Conservation (phyloP, 2,888 invertebrate genomes). For the Cataglyphis altisquamis region DNA sequence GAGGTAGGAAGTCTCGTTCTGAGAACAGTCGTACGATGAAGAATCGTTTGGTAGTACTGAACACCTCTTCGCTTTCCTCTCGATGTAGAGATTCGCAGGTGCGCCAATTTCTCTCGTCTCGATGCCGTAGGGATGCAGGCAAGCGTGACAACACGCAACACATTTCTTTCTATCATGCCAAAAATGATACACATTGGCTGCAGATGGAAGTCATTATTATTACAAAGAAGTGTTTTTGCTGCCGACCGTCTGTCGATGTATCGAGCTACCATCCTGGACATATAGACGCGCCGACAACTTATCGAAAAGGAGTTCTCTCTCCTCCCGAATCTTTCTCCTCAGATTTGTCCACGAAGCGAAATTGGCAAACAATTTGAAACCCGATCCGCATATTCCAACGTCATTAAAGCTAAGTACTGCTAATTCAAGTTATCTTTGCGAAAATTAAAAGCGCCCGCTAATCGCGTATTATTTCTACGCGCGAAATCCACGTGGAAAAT, state of each 20-base stretch:
- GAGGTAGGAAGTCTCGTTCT: conserved; percentile 45
- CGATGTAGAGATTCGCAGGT: conserved; percentile 42
- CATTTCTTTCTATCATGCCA: conserved; percentile 54
- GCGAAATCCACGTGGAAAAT: neutral
- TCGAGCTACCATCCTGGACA: conserved; percentile 10
- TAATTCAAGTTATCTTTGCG: conserved; percentile 17
- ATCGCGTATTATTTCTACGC: conserved; percentile 15
- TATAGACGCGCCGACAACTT: conserved; percentile 38
- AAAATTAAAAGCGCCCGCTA: conserved; percentile 36
- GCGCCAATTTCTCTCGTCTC: conserved; percentile 42
- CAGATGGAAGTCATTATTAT: conserved; percentile 53
- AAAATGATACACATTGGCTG: conserved; percentile 45
- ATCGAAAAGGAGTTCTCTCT: conserved; percentile 25
- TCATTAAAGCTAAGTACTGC: conserved; percentile 27
- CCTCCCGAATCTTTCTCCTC: neutral
- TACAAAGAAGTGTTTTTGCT: conserved; percentile 53
- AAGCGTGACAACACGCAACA: conserved; percentile 60
- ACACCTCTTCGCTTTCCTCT: conserved; percentile 41
- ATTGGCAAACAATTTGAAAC: conserved; percentile 4
- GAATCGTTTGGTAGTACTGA: conserved; percentile 40
- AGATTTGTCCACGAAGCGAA: neutral
- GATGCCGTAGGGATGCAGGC: conserved; percentile 29
- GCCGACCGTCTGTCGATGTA: conserved; percentile 51
- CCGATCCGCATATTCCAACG: conserved; percentile 33
- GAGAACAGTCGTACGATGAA: conserved; percentile 52